phyloP scores from a whole-genome alignment of 2,888 invertebrate genomes.

The Stramonita haemastoma region DNA sequence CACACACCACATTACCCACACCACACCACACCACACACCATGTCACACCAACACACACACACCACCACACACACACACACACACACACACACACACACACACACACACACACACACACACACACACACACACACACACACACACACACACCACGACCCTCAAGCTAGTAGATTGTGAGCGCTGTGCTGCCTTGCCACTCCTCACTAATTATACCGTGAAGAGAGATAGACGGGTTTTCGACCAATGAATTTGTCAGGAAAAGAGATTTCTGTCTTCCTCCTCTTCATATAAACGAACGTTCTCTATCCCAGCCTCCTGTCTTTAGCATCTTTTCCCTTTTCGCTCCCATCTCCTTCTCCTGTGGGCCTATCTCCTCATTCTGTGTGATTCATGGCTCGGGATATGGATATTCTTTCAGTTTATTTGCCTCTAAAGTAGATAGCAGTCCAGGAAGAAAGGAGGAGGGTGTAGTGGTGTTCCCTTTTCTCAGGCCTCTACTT shows the following conservation, averaged over 20 bases:
- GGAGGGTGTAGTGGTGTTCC: too few species aligned
- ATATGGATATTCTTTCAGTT: not conserved
- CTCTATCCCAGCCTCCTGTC: not conserved
- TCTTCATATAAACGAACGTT: not conserved
- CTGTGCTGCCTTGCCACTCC: not conserved
- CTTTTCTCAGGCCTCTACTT: too few species aligned
- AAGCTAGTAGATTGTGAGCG: not conserved
- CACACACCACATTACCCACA: too few species aligned
- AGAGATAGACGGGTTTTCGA: not conserved
- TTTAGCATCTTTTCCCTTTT: not conserved
- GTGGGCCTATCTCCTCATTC: not conserved
- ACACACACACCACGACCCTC: not conserved
- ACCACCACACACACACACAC: not conserved
- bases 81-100: not conserved
- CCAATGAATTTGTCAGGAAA: not conserved
- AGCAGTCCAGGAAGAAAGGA: too few species aligned
- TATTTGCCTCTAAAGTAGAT: not conserved
- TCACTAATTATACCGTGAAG: not conserved
- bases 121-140: too few species aligned
- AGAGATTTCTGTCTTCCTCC: not conserved
- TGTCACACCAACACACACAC: not conserved
- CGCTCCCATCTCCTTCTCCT: not conserved
- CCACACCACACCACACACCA: too few species aligned
- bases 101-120: too few species aligned
- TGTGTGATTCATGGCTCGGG: not conserved